These are phyloP conservation scores for Drosophila azteca DNA, from an alignment of 1,140 invertebrate genomes.

Conservation along the genomic window DNA sequence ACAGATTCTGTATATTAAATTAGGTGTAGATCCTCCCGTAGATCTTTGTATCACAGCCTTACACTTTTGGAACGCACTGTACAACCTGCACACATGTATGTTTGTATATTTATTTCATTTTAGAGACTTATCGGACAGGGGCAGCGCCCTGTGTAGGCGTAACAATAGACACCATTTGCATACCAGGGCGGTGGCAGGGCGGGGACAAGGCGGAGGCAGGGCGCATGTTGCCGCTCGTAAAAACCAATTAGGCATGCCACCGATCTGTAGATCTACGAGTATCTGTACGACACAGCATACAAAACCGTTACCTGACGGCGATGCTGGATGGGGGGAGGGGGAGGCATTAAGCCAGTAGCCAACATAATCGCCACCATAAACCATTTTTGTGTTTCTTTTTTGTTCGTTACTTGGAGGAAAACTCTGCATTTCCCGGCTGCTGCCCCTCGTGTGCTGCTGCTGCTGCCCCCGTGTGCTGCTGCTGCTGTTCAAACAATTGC, in stretches of 20 bases:
- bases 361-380: slow-evolving; percentile 59
- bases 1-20: too few relatives aligned
- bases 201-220: slow-evolving; percentile 26
- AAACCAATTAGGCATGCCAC: slow-evolving; percentile 75
- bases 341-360: slow-evolving; percentile 17
- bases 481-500: slow-evolving; percentile 76
- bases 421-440: neutral
- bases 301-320: slow-evolving; percentile 53
- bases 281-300: slow-evolving; percentile 3
- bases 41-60: neutral
- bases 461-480: too few relatives aligned
- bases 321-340: too few relatives aligned
- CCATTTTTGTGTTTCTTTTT: slow-evolving; percentile 29
- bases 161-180: slow-evolving; percentile 77
- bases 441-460: too few relatives aligned
- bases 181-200: slow-evolving; percentile 34
- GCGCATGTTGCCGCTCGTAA: slow-evolving; percentile 34
- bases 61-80: slow-evolving; percentile 16
- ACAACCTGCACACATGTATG: too few relatives aligned
- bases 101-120: slow-evolving; percentile 2
- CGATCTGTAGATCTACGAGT: slow-evolving; percentile 44
- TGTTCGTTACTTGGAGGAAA: slow-evolving; percentile 14
- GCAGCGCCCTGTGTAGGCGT: slow-evolving; percentile 57
- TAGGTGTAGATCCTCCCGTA: too few relatives aligned
- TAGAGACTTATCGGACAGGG: slow-evolving; percentile 18